phyloP scores from a whole-genome alignment of 1,140 invertebrate species.

The Tetramorium alpestre region DNA sequence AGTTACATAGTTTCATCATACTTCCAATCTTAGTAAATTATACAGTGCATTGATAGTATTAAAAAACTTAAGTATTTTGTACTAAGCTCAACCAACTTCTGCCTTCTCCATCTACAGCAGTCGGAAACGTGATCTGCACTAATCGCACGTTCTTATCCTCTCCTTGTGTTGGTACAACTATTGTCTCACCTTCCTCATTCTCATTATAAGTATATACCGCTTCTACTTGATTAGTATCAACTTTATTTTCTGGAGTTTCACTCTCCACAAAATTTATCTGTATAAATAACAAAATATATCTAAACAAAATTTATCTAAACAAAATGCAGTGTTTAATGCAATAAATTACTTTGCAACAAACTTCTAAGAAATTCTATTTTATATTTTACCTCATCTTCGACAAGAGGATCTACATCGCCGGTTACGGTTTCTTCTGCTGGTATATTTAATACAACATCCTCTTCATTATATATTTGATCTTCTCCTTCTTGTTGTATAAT shows the following conservation, averaged over 20 bases:
- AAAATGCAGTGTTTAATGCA: background rate
- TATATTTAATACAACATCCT: constrained; percentile 79
- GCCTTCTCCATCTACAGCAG: constrained; percentile 73
- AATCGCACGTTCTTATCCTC: constrained; percentile 80
- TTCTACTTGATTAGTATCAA: constrained; percentile 75
- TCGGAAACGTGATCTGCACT: constrained; percentile 83
- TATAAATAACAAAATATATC: too few relatives aligned
- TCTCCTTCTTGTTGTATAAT: constrained; percentile 85
- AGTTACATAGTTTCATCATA: background rate
- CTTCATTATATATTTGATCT: constrained; percentile 81
- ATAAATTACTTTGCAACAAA: background rate
- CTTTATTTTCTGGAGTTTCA: constrained; percentile 77
- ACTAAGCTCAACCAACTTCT: constrained; percentile 83
- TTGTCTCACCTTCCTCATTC: constrained; percentile 79
- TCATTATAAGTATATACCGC: constrained; percentile 82
- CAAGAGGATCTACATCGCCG: constrained; percentile 85
- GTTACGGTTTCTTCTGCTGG: constrained; percentile 78
- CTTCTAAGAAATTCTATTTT: background rate
- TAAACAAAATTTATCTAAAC: constrained; percentile 75
- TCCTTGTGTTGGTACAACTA: constrained; percentile 80
- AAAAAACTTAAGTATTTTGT: constrained; percentile 77
- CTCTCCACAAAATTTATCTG: constrained; percentile 78
- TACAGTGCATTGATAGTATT: constrained; percentile 19
- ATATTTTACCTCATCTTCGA: constrained; percentile 84
- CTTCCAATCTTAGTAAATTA: background rate